Evolutionary conservation across 2,797 vertebrate species (phyloP), one percentile per base, ranked within the genome.

Genomic region (Pseudomugil tenellus): DNA sequence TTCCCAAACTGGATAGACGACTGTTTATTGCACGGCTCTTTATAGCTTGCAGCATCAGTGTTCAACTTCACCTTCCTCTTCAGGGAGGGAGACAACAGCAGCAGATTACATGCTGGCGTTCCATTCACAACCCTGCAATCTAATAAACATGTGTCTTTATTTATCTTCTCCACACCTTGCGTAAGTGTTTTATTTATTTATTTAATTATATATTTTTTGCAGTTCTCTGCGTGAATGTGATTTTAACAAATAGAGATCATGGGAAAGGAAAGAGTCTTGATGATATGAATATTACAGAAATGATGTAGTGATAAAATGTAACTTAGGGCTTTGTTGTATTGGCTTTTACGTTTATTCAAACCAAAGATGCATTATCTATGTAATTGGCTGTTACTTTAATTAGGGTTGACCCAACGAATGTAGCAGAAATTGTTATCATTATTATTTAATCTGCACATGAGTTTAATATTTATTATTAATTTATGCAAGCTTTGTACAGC

Each of bases 121-220:
- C 81, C 86, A 87, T 87, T 84, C 84, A 67, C 80, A 70, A 63
- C 73, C 29, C 58, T 46, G 29, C 84, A 79, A 86, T 91, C 91
- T 88, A 90, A 90, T 89, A 89, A 90, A 89, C 90, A 89, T 81
- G 67, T 87, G 86, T 91, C 87, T 70, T 74, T 90, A 92, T 92
- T 87, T 90, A 92, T 92, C 90, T 52, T 9, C 58, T 73, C 62
- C 64, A 39, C 67, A 57, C 64, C 75, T 53, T 35, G 49, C 7
- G 53, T 53, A 41, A 63, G 51, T 7, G 37, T 60, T 67, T 35
- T 25, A 48, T 31, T 26, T n/a, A n/a, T n/a, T n/a, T n/a, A n/a
- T n/a, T n/a, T n/a, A 67, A 28, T 21, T 17, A 59, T 63, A 67
- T 34, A 19, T n/a, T n/a, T n/a, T n/a, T n/a, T 19, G 35, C 66